A percentile compares a stretch with the other conserved stretches of the same genome.
These are phyloP conservation scores for Pantala flavescens DNA, from an alignment of 1,140 invertebrate species.

Conservation along the genomic window DNA sequence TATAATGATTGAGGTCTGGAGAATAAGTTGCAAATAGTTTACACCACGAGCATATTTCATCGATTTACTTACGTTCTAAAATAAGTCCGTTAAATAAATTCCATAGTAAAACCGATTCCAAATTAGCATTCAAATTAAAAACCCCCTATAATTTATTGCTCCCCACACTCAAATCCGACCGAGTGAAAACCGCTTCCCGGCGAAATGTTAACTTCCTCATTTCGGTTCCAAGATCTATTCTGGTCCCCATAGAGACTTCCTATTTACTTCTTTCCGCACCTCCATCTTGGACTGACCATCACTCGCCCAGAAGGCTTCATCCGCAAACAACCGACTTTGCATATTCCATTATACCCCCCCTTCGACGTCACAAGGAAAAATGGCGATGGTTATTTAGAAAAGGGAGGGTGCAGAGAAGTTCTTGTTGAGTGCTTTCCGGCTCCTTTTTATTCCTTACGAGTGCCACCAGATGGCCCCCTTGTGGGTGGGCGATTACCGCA, in stretches of 20 bases:
- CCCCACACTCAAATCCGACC: too few relatives aligned
- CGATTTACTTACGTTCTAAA: too few relatives aligned
- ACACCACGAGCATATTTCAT: too few relatives aligned
- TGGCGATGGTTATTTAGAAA: not conserved
- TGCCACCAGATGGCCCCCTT: not conserved
- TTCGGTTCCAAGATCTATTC: not conserved
- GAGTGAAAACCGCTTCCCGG: too few relatives aligned
- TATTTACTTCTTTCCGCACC: not conserved
- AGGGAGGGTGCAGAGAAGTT: not conserved
- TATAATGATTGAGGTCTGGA: too few relatives aligned
- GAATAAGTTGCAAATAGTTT: too few relatives aligned
- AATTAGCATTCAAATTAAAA: too few relatives aligned
- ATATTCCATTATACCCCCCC: not conserved
- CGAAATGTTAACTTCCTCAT: not conserved
- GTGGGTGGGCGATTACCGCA: slow-evolving; percentile 1
- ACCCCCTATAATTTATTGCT: too few relatives aligned
- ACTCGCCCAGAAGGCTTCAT: not conserved
- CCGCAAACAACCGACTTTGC: slow-evolving; percentile 7
- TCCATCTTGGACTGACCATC: slow-evolving; percentile 3
- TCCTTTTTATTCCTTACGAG: not conserved
- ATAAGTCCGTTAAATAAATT: too few relatives aligned
- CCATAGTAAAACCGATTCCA: too few relatives aligned
- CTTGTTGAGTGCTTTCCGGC: not conserved
- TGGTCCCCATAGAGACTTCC: not conserved
- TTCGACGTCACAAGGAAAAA: not conserved